Evolutionary conservation across 2,888 invertebrate species (phyloP).

Genomic region (Camponotus fellah): DNA sequence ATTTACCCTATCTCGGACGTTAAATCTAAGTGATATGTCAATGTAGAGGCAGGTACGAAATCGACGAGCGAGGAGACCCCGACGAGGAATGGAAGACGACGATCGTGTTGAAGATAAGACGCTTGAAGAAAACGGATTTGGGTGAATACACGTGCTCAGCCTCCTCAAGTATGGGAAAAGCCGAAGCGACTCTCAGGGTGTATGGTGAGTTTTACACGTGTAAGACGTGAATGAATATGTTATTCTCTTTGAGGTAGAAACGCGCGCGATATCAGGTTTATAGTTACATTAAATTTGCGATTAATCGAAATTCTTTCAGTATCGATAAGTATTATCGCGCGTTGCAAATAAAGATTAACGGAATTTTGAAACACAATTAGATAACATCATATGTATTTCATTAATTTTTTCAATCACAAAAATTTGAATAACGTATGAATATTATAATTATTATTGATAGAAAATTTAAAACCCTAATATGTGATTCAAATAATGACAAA

Average conservation of each 20-base stretch:
- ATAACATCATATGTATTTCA: neutral
- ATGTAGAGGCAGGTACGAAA: constrained; percentile 89
- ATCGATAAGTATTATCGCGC: neutral
- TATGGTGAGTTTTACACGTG: constrained; percentile 87
- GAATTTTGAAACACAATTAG: neutral
- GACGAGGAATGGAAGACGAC: constrained; percentile 88
- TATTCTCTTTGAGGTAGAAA: constrained; percentile 3
- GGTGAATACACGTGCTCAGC: constrained; percentile 91
- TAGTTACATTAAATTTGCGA: neutral
- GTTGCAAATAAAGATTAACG: neutral
- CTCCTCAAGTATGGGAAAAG: constrained; percentile 90
- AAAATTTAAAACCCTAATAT: too few species aligned
- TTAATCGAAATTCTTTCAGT: neutral
- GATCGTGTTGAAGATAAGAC: constrained; percentile 89
- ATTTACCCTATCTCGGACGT: constrained; percentile 20
- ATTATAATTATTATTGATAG: neutral
- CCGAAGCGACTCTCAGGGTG: constrained; percentile 90
- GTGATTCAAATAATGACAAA: neutral
- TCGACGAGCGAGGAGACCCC: constrained; percentile 88
- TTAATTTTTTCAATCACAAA: neutral
- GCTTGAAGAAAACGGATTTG: constrained; percentile 88
- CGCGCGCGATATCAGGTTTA: neutral
- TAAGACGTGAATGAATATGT: constrained; percentile 25
- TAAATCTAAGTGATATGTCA: constrained; percentile 68
- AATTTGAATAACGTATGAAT: neutral